These are phyloP conservation scores for Dugesia japonica DNA, from an alignment of 2,888 invertebrate species.

Conservation along the genomic window DNA sequence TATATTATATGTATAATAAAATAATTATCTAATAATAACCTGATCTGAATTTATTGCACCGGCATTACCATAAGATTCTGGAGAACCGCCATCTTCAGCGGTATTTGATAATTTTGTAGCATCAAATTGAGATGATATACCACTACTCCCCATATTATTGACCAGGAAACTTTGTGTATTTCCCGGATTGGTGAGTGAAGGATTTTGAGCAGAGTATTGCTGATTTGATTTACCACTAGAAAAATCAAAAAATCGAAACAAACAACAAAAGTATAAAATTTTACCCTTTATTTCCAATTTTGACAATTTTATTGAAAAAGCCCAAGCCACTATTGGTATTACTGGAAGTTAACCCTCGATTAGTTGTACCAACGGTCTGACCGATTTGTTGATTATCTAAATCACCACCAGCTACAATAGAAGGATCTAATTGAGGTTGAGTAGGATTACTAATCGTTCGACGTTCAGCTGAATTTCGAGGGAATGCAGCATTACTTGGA, in stretches of 20 bases:
- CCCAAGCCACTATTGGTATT: slow-evolving; percentile 2
- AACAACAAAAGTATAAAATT: too few relatives aligned
- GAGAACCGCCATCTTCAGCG: background rate
- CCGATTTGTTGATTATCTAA: background rate
- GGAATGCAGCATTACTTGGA: background rate
- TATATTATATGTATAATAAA: too few relatives aligned
- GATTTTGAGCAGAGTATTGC: slow-evolving; percentile 11
- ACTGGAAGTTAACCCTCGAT: slow-evolving; percentile 4
- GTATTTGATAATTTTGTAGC: background rate
- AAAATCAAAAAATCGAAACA: too few relatives aligned
- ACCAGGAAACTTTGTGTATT: background rate
- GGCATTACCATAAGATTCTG: background rate
- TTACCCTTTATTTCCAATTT: background rate
- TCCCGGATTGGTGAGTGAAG: background rate
- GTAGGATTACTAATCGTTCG: background rate
- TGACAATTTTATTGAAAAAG: slow-evolving; percentile 3
- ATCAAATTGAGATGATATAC: background rate
- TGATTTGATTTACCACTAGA: background rate
- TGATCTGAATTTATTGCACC: background rate
- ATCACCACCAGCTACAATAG: background rate
- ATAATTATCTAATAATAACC: too few relatives aligned
- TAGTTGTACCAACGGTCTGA: background rate
- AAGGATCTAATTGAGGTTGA: background rate
- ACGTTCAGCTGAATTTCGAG: background rate
- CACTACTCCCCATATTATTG: slow-evolving; percentile 1